These are phyloP conservation scores for Zaprionus tsacasi DNA, from an alignment of 1,140 invertebrate genomes.

Conservation along the genomic window DNA sequence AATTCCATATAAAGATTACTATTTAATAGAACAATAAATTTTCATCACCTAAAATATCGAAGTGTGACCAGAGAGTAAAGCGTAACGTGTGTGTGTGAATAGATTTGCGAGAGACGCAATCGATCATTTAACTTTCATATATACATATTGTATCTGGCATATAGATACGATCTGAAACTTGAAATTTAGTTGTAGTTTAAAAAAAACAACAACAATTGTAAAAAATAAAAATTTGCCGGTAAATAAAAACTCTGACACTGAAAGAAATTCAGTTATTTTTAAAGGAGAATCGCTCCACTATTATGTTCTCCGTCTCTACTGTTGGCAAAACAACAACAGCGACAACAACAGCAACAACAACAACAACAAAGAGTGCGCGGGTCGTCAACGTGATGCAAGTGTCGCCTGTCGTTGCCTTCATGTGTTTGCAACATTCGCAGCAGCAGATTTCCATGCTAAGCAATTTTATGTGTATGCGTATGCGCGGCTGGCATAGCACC, in stretches of 20 bases:
- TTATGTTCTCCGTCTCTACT: slow-evolving; percentile 65
- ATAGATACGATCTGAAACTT: slow-evolving; percentile 50
- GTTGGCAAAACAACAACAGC: slow-evolving; percentile 39
- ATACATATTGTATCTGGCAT: slow-evolving; percentile 54
- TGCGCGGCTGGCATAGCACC: slow-evolving; percentile 67
- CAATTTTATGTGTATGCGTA: slow-evolving; percentile 74
- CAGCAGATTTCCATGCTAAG: slow-evolving; percentile 76
- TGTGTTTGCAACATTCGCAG: slow-evolving; percentile 77
- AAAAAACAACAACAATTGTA: neutral
- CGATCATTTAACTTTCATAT: slow-evolving; percentile 27
- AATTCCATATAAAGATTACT: slow-evolving; percentile 72
- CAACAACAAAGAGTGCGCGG: slow-evolving; percentile 19
- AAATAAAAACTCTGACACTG: no score
- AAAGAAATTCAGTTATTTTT: no score
- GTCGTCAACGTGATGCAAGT: slow-evolving; percentile 72
- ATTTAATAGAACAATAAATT: slow-evolving; percentile 76
- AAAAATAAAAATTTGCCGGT: neutral
- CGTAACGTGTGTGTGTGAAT: neutral
- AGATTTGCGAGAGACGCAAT: slow-evolving; percentile 66
- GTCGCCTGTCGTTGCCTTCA: slow-evolving; percentile 66
- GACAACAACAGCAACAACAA: slow-evolving; percentile 21
- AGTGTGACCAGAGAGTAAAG: no score
- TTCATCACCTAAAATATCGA: no score
- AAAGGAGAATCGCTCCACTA: slow-evolving; percentile 49
- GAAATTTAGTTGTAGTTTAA: neutral